Base-by-base conservation (phyloP, 2,797 vertebrate genomes). In the Zalophus californianus region DNA sequence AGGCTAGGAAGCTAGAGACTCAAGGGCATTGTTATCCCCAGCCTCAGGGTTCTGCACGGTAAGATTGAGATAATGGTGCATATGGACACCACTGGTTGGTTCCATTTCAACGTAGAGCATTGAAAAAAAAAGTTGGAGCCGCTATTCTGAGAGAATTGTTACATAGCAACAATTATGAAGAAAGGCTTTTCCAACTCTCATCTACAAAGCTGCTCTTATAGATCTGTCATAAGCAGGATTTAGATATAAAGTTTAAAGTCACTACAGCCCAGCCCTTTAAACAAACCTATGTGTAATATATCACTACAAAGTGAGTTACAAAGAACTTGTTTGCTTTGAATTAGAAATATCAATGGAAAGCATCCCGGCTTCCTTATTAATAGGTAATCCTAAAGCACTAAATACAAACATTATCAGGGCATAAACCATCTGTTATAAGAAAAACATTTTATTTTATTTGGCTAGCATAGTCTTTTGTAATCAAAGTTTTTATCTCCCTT, bases 301-400 rank as follows among this genome's bases (percentile, higher is more conserved):
- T 97, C 86, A 97, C 97, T 97, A 96, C 92, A 98, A 97, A 48
- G 92, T 98, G 96, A 98, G 95, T 98, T 97, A 95, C 97, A 97
- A 96, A 98, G 92, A 97, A 96, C 93, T 90, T 96, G 86, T 88
- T 97, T 91, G 97, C 94, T 98, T 97, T 98, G 97, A 96, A 97
- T 98, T 98, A 96, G 97, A 97, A 98, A 93, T 96, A 95, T 96
- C 96, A 96, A 56, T 98, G 97, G 92, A 98, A 98, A 98, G 97
- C 97, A 94, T 90, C 97, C 97, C 96, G 94, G 85, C 97, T 99
- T 99, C 98, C 98, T 98, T 98, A 99, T 99, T 99, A 99, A 99
- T 99, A 98, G 98, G 98, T 99, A 99, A 99, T 98, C 98, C 91
- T 97, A 97, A 97, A 97, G 97, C 96, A 97, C 97, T 98, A 96